phyloP scores from a whole-genome alignment of 1,140 invertebrate species.

The Papilio polytes region DNA sequence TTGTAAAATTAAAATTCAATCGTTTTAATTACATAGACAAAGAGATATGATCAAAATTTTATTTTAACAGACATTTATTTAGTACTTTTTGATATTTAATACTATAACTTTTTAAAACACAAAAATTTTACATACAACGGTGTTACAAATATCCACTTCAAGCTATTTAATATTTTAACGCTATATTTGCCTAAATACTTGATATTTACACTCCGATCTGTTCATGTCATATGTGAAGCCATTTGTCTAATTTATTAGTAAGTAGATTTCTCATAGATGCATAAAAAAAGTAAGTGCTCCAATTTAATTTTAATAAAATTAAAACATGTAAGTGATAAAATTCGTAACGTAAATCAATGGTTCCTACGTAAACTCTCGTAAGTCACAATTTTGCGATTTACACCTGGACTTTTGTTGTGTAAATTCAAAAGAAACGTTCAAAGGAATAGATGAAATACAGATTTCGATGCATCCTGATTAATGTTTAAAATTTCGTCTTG shows the following conservation, averaged over 20 bases:
- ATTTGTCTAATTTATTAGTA: not conserved
- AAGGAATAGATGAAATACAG: too few relatives aligned
- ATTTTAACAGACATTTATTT: not conserved
- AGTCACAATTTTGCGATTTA: too few relatives aligned
- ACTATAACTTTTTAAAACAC: not conserved
- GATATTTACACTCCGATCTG: constrained; percentile 72
- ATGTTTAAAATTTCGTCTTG: too few relatives aligned
- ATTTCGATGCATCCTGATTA: too few relatives aligned
- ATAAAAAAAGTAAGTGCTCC: not conserved
- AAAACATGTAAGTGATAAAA: too few relatives aligned
- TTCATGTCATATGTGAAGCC: constrained; percentile 22
- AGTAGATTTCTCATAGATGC: too few relatives aligned
- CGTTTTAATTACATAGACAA: not conserved
- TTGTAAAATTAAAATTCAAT: not conserved
- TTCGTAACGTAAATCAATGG: too few relatives aligned
- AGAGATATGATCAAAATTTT: not conserved
- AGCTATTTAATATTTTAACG: constrained; percentile 66
- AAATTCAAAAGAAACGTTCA: too few relatives aligned
- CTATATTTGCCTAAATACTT: constrained; percentile 74
- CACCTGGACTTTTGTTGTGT: too few relatives aligned
- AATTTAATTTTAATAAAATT: too few relatives aligned
- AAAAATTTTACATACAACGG: constrained; percentile 63
- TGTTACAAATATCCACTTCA: constrained; percentile 63
- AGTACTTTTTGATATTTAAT: not conserved
- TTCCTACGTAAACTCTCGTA: too few relatives aligned